phyloP scores from a whole-genome alignment of 1,140 invertebrate genomes.

The Sminthurinus signatus region DNA sequence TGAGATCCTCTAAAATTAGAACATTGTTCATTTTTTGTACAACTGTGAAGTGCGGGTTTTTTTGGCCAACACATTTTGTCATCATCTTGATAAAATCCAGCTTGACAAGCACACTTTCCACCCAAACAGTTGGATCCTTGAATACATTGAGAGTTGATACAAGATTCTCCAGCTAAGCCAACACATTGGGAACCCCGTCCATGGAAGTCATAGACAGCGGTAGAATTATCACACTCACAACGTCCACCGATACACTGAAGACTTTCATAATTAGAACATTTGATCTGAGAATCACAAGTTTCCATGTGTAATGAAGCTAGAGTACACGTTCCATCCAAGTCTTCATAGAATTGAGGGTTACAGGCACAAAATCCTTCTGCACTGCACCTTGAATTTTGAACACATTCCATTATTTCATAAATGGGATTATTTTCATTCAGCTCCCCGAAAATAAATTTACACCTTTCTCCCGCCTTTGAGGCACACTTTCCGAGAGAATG shows the following conservation, averaged over 20 bases:
- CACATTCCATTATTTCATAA: background rate
- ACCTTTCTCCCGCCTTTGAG: constrained; percentile 9
- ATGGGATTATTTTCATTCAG: background rate
- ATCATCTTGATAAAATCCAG: background rate
- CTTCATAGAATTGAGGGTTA: constrained; percentile 7
- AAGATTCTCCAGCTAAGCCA: too few species aligned
- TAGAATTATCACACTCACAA: background rate
- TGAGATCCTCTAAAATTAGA: background rate
- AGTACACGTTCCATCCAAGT: background rate
- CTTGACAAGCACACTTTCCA: too few species aligned
- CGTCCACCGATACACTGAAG: background rate
- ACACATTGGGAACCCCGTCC: too few species aligned
- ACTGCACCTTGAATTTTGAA: background rate
- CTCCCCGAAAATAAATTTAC: constrained; percentile 1
- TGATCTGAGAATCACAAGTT: background rate
- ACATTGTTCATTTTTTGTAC: background rate
- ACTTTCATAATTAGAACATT: background rate
- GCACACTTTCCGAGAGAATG: constrained; percentile 4
- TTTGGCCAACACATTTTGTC: background rate
- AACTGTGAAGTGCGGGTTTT: background rate
- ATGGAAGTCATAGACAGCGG: background rate
- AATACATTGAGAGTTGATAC: too few species aligned
- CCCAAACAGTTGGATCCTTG: too few species aligned
- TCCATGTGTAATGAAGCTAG: background rate
- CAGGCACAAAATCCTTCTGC: background rate